Evolutionary conservation across 2,888 invertebrate species (phyloP), one percentile per base, ranked within the genome.

Genomic region (Drosophila maculinotata): DNA sequence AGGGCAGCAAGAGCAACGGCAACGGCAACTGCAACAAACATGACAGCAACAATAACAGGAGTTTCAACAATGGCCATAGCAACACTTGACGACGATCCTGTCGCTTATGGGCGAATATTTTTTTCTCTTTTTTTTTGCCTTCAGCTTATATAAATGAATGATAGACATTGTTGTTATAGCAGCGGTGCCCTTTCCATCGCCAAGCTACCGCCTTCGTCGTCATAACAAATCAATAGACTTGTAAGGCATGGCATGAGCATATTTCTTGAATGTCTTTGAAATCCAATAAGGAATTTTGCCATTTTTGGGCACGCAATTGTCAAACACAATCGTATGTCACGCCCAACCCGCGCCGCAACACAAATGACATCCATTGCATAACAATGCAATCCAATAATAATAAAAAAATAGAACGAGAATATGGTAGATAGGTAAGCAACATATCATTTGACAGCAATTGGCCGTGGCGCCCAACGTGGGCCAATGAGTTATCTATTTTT

Each of bases 131-230:
- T n/a, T 44, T 38, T 44, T 70, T 73, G 36, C 76, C 58, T 63
- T 66, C 63, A 33, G 62, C 78, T 78, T 65, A 59, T 69, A 70
- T 68, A 74, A 75, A 71, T 78, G 77, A 78, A 49, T 72, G 75
- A 75, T 69, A 81, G 80, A 79, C 69, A 71, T 67, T 80, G 80
- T 79, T 79, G 78, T 80, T 79, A 79, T 79, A 76, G 75, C 71
- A 71, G 75, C 68, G 30, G 17, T 9, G 6, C 20, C 33, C 17
- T 17, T 23, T 30, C 7, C 25, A 20, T 12, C 41, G 20, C 31
- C 14, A 12, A 3, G 7, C 20, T 26, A 4, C 20, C 26, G 17
- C 9, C 28, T 20, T 33, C 28, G 70, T 76, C 76, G 76, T 76
- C 76, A 72, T 72, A 78, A 78, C 79, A 74, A 80, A 79, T 79